Conservation (phyloP, 1,140 invertebrate genomes). For the Lepidostoma basale region DNA sequence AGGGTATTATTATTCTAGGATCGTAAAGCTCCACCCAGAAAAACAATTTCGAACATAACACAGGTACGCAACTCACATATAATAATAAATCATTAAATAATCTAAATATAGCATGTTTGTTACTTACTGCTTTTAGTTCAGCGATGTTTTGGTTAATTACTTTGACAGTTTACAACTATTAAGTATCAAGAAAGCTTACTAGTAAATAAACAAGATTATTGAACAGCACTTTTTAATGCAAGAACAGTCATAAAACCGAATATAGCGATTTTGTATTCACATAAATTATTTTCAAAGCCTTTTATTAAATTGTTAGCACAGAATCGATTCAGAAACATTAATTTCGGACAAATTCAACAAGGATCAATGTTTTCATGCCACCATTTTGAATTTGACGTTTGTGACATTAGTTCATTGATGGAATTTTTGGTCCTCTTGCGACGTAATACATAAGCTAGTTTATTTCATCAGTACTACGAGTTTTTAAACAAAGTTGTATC, state of each 20-base stretch:
- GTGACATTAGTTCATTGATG: constrained; percentile 16
- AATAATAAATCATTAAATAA: not conserved
- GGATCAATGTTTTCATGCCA: constrained; percentile 39
- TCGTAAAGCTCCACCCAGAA: no score
- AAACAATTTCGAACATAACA: no score
- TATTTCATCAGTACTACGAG: no score
- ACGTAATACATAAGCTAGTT: no score
- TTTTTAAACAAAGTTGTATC: no score
- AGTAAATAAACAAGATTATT: constrained; percentile 31
- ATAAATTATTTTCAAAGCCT: no score
- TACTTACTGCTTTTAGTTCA: not conserved
- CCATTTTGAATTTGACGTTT: constrained; percentile 36
- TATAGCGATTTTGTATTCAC: no score
- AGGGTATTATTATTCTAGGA: no score
- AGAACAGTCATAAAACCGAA: not conserved
- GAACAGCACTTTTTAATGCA: constrained; percentile 15
- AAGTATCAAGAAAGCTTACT: not conserved
- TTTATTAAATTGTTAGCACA: not conserved
- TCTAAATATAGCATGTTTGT: not conserved
- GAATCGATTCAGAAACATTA: not conserved
- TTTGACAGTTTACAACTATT: constrained; percentile 1
- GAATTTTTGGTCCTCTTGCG: constrained; percentile 1
- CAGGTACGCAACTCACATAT: no score
- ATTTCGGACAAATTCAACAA: constrained; percentile 13
- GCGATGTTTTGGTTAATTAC: constrained; percentile 7